Conservation (phyloP, 2,113 vertebrate genomes). For the Nicator chloris region DNA sequence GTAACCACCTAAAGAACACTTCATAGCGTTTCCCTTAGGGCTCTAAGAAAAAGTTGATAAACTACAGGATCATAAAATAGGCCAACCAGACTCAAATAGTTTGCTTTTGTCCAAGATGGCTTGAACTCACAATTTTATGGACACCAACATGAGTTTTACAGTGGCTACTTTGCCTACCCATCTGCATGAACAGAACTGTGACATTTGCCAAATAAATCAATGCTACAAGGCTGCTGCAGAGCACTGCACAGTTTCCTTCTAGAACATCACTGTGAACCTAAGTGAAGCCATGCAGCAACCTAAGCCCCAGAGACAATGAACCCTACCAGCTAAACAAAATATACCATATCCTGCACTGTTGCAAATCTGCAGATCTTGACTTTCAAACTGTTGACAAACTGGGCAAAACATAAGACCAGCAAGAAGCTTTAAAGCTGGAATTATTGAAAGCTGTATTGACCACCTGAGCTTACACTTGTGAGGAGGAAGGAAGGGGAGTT, state of each 20-base stretch:
- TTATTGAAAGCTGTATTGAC: neutral
- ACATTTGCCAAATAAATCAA: neutral
- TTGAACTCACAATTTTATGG: neutral
- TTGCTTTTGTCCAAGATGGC: neutral
- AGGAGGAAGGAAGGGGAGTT: neutral
- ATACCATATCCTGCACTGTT: fast-evolving
- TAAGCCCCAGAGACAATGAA: neutral
- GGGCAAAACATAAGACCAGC: neutral
- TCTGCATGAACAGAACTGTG: neutral
- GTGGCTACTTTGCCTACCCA: neutral
- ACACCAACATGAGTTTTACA: neutral
- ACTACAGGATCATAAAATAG: neutral
- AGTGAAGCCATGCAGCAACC: neutral
- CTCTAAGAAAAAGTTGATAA: neutral
- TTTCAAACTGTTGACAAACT: neutral
- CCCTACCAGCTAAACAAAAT: neutral
- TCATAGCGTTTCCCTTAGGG: neutral
- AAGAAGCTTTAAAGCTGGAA: neutral
- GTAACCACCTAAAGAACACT: neutral
- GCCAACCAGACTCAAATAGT: neutral
- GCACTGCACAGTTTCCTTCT: neutral
- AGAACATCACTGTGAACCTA: neutral
- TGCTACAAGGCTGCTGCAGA: neutral
- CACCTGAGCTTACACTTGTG: neutral
- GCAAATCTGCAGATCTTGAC: neutral